Evolutionary conservation across 92 coral and sea anemone genomes (phyloP), one percentile per base, ranked within the genome.

Genomic region (Zoanthus solanderi): DNA sequence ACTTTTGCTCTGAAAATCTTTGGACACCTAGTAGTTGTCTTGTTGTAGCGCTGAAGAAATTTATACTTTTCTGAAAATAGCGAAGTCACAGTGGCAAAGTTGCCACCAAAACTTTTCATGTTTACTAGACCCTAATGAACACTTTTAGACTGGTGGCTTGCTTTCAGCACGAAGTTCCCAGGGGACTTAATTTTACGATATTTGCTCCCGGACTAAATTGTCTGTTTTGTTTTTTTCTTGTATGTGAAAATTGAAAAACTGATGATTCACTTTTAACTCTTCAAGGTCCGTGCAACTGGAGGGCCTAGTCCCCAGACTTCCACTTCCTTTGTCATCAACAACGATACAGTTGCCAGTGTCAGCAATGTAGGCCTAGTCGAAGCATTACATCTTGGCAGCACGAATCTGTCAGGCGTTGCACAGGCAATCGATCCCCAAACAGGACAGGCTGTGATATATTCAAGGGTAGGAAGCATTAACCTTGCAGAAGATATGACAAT

Each of bases 301-400:
- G 99, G 99, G 73, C 99, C 99, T 56, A 95, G 95, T 68, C 99
- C 99, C 17, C 99, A 97, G 88, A 92, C 95, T 1, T 91, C 99
- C 69, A 97, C 99, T 30, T 82, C 95, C 30, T 97, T 97, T 87
- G 73, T 44, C 63, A 89, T 97, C 85, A 96, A 91, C 78, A 97
- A 97, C 83, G 88, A 78, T 13, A 97, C 98, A 3, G 98, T 97
- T 7, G 97, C 98, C 1, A 83, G 95, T 28, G 99, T 97, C 45
- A 95, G 93, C 47, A 91, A 94, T 56, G 97, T 97, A 15, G 99
- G 99, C 12, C 94, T 97, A 37, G 95, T 97, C 9, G 92, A 92
- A 69, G 99, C 99, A 0, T 88, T 76, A 72, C 83, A 93, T 29
- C 89, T 95, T 4, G 99, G 99, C n/a, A 91, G 92, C 18, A 93